phyloP scores from a whole-genome alignment of 2,113 vertebrate species.

The Odobenus rosmarus region DNA sequence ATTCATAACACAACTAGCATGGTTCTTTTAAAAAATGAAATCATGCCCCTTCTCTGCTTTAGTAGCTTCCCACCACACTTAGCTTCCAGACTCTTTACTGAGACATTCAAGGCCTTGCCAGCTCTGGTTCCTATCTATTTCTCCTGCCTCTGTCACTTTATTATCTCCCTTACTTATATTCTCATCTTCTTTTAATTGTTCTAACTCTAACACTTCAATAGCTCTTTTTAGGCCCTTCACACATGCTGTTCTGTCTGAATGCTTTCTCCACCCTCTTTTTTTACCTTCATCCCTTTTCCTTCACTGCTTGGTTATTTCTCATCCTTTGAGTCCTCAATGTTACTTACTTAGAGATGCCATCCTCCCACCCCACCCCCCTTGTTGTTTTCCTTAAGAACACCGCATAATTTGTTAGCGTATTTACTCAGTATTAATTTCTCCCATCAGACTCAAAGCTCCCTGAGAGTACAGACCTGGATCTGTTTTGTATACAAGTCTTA shows the following conservation, averaged over 20 bases:
- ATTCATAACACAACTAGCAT: constrained; percentile 4
- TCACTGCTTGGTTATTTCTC: background rate
- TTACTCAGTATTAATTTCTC: constrained; percentile 6
- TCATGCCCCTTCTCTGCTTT: background rate
- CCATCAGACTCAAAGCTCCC: background rate
- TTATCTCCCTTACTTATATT: background rate
- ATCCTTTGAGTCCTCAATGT: background rate
- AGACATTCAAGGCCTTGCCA: background rate
- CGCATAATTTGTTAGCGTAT: constrained; percentile 17
- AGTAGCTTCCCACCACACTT: background rate
- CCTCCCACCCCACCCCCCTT: background rate
- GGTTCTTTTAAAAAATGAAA: constrained; percentile 19
- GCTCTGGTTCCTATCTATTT: background rate
- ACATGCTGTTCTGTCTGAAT: background rate
- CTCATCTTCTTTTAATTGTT: background rate
- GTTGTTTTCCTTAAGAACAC: background rate
- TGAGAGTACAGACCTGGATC: background rate
- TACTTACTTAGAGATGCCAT: background rate
- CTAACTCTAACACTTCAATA: background rate
- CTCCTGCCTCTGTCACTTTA: background rate
- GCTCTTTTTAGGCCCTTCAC: background rate
- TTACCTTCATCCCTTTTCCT: background rate
- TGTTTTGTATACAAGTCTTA: background rate
- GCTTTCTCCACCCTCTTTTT: background rate
- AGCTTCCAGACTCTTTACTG: background rate